A percentile compares a stretch with the other conserved stretches of the same genome.
phyloP scores from a whole-genome alignment of 2,888 invertebrate species.

The Ctenicera cuprea region DNA sequence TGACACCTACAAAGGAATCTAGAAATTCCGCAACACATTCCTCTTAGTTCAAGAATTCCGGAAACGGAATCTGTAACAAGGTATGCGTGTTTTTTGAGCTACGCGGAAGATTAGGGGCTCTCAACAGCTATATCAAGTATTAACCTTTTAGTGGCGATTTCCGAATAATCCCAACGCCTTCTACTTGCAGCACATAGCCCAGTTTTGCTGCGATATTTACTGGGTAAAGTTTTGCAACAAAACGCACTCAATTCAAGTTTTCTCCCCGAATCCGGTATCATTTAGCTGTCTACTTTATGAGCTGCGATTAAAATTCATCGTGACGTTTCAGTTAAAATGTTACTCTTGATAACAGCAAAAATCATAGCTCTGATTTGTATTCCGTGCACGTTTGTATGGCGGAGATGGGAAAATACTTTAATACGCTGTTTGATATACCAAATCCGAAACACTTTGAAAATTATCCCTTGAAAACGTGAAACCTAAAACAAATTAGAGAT shows the following conservation, averaged over 20 bases:
- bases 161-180: slow-evolving; percentile 38
- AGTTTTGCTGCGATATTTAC: background rate
- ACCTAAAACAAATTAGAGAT: slow-evolving; percentile 25
- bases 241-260: slow-evolving; percentile 16
- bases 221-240: background rate
- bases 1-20: slow-evolving; percentile 16
- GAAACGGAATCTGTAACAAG: slow-evolving; percentile 44
- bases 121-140: slow-evolving; percentile 45
- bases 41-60: slow-evolving; percentile 24
- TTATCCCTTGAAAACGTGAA: slow-evolving; percentile 34
- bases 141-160: slow-evolving; percentile 48
- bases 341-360: slow-evolving; percentile 43
- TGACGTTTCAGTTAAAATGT: slow-evolving; percentile 42
- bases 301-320: slow-evolving; percentile 42
- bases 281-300: slow-evolving; percentile 28
- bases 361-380: slow-evolving; percentile 44
- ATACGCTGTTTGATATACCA: slow-evolving; percentile 39
- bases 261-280: slow-evolving; percentile 5
- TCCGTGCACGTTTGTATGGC: slow-evolving; percentile 39
- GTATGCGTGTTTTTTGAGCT: slow-evolving; percentile 46
- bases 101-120: slow-evolving; percentile 36
- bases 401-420: slow-evolving; percentile 47
- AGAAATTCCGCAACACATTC: slow-evolving; percentile 38
- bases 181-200: slow-evolving; percentile 28
- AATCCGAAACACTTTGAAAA: slow-evolving; percentile 40